Evolutionary conservation across 2,113 vertebrate genomes (phyloP), one percentile per base, ranked within the genome.

Genomic region (Arizona elegans): DNA sequence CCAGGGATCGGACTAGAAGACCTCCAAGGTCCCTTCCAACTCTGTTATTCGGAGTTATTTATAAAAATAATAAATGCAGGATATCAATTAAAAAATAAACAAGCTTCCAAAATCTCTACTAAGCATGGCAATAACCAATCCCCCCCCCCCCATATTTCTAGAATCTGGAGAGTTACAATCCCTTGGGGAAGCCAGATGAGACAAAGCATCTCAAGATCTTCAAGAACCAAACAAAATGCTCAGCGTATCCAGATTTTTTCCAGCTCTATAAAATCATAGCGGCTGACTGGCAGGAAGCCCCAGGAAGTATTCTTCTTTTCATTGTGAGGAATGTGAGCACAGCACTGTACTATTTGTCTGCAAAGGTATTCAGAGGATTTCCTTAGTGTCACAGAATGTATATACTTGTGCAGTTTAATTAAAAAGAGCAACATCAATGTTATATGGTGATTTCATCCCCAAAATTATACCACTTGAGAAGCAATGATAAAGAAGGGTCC

Each of bases 361-460:
- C 95, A 91, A 6, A 90, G 33, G 8, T 94, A 95, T 94, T 91
- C 56, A 0, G 23, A 56, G 23, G 53, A 19, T 94, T 96, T 95
- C 75, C 26, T 8, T 85, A 81, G 0, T 23, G 29, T 33, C 92
- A 92, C 24, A 93, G 58, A 92, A 94, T 95, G 75, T 43, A 92
- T 94, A 96, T 93, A 93, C 93, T 23, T 94, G 89, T 89, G 24
- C n/a, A 87, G 55, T 85, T 89, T 95, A 94, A 96, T 95, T 91
- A 95, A 95, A 93, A 96, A 92, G 52, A 92, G 93, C 93, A 96
- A 94, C 86, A 94, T 93, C 88, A 94, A 7, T 56, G 93, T 93
- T 96, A 93, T 96, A 29, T 94, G 95, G 58, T 90, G 95, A 96
- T 81, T 47, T 96, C 92, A 96, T 81, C 81, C 92, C 95, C 52